Evolutionary conservation across 2,797 vertebrate genomes (phyloP), one percentile per base, ranked within the genome.

Genomic region (Hapalemur alaotrensis): DNA sequence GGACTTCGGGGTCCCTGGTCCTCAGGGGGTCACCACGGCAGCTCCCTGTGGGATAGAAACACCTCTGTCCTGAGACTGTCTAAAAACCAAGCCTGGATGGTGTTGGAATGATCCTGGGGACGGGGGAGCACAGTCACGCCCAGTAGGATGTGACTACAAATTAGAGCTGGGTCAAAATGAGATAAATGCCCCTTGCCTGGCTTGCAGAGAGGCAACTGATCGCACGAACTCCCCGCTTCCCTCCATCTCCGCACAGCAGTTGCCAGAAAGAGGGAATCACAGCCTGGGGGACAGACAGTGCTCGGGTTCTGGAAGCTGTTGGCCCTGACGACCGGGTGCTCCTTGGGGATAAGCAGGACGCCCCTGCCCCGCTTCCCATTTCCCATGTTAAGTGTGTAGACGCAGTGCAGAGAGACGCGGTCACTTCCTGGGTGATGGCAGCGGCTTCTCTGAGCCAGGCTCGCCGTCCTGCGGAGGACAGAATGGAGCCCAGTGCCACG

Each of bases 231-330:
- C 79, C 32, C 28, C 15, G n/a, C 25, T 50, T 63, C 25, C 25
- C 17, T 9, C 38, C 3, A 4, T 18, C 22, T 13, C 48, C 17
- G 28, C 25, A 15, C 0, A 0, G 20, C 2, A 1, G 9, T 9
- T 50, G 43, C 59, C 12, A 38, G 57, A 48, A 82, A 35, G 73
- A 48, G n/a, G 30, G 20, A 22, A 9, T 57, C 50, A 25, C 32
- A 14, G 41, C 50, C 7, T 5, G 2, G 8, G 38, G 46, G 57
- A 7, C 7, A 14, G 80, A 22, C 2, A 35, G 4, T 3, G 3
- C n/a, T 15, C 18, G 30, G 48, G 41, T 5, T 72, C 20, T 82
- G 61, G n/a, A 63, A 89, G 11, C 22, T 9, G 2, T 20, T 12
- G 15, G 23, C 5, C 15, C 12, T 23, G 5, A 2, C 7, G 57